phyloP scores from a whole-genome alignment of 1,140 invertebrate genomes.

The Ceratosolen solmsi region DNA sequence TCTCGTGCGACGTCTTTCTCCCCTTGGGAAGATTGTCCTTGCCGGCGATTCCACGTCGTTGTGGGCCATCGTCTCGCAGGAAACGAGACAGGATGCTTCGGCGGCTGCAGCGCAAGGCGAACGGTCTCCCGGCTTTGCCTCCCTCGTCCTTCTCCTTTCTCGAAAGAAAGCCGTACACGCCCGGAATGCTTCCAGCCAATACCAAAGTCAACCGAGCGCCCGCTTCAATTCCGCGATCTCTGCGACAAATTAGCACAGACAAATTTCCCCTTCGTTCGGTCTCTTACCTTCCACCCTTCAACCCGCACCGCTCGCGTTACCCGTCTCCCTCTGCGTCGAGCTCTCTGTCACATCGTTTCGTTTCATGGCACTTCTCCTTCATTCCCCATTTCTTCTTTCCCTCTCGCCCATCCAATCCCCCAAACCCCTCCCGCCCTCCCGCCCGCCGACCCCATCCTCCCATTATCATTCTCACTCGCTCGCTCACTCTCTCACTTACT shows the following conservation, averaged over 20 bases:
- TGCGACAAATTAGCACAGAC: constrained; percentile 67
- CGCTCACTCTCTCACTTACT: no score
- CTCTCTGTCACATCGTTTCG: constrained; percentile 1
- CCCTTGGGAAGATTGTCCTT: constrained; percentile 47
- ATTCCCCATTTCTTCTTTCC: no score
- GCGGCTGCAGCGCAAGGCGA: background rate
- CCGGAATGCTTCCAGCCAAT: constrained; percentile 62
- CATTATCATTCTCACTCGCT: no score
- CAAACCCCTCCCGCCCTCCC: background rate
- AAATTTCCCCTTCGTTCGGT: constrained; percentile 59
- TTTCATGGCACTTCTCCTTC: constrained; percentile 15
- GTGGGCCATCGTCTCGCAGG: constrained; percentile 47
- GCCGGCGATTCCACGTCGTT: constrained; percentile 56
- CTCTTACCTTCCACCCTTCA: background rate
- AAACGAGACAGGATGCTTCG: constrained; percentile 56
- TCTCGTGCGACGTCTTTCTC: constrained; percentile 19
- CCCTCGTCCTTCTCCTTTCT: background rate
- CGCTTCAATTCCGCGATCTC: constrained; percentile 66
- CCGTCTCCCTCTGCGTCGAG: background rate
- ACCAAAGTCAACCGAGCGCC: constrained; percentile 62
- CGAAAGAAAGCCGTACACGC: constrained; percentile 40
- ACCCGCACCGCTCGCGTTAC: background rate
- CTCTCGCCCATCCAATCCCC: no score
- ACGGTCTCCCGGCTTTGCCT: background rate
- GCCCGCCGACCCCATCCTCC: background rate